Conservation (phyloP, 2,888 invertebrate species). For the Drosophila paracracens region DNA sequence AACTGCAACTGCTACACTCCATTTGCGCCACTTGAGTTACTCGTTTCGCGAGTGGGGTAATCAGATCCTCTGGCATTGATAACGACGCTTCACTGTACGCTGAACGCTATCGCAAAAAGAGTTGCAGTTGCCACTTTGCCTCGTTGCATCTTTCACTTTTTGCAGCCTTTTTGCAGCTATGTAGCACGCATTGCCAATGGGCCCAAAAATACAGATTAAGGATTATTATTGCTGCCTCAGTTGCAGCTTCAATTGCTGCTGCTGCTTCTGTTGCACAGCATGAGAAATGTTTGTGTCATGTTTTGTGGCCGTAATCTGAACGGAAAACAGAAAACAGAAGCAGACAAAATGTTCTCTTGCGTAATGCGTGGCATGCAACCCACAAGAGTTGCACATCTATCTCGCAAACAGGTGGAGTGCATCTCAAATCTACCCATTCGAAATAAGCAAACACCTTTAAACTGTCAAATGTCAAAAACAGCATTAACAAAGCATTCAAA, state of each 20-base stretch:
- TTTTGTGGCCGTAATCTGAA: constrained; percentile 55
- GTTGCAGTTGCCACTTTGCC: constrained; percentile 29
- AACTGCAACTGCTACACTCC: constrained; percentile 25
- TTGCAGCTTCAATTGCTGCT: constrained; percentile 16
- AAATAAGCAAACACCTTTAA: neutral
- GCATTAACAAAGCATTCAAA: neutral
- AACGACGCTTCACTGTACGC: constrained; percentile 53
- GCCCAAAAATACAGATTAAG: constrained; percentile 42
- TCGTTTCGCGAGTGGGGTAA: constrained; percentile 61
- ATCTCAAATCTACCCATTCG: constrained; percentile 4
- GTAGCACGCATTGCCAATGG: constrained; percentile 54
- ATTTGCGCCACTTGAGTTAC: constrained; percentile 71
- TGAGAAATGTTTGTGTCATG: constrained; percentile 71
- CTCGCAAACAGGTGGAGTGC: constrained; percentile 27
- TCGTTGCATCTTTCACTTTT: constrained; percentile 54
- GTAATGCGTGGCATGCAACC: constrained; percentile 32
- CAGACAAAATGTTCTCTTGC: constrained; percentile 21
- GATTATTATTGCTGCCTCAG: constrained; percentile 40
- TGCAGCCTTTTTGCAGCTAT: constrained; percentile 28
- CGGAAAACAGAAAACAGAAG: constrained; percentile 4
- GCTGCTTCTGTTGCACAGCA: constrained; percentile 45
- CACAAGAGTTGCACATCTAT: neutral
- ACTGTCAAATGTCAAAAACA: neutral
- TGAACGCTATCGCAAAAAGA: constrained; percentile 58
- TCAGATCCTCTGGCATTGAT: constrained; percentile 82